Conservation (phyloP, 2,113 vertebrate genomes). For the Chaetorhynchus papuensis region DNA sequence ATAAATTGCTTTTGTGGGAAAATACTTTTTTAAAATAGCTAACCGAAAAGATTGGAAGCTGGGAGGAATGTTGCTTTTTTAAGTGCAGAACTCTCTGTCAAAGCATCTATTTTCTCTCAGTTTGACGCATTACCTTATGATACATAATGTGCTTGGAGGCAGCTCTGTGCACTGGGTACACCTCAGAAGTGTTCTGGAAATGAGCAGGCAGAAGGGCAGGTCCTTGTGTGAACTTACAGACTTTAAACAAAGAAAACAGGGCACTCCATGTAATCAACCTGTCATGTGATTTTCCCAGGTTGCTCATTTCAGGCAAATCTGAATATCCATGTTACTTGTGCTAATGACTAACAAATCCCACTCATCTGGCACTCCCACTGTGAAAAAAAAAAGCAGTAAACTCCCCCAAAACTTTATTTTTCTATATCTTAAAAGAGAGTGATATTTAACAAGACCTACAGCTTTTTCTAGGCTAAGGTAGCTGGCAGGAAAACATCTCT, state of each 20-base stretch:
- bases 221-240: not conserved
- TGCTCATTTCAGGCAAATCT: not conserved
- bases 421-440: not conserved
- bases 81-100: not conserved
- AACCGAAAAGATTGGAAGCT: not conserved
- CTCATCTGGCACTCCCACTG: not conserved
- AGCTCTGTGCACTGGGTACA: not conserved
- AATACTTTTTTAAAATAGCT: not conserved
- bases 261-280: not conserved
- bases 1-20: not conserved
- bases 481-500: not conserved
- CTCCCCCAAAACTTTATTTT: not conserved
- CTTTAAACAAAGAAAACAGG: not conserved
- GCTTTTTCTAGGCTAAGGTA: not conserved
- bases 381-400: not conserved
- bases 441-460: not conserved
- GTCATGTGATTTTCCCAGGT: not conserved
- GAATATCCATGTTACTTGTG: not conserved
- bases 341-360: not conserved
- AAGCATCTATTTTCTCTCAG: constrained; percentile 21
- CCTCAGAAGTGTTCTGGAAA: not conserved
- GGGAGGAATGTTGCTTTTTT: not conserved
- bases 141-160: not conserved
- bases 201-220: not conserved
- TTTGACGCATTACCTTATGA: not conserved